Base-by-base conservation (phyloP, 2,113 vertebrate genomes). In the Vanacampus margaritifer region DNA sequence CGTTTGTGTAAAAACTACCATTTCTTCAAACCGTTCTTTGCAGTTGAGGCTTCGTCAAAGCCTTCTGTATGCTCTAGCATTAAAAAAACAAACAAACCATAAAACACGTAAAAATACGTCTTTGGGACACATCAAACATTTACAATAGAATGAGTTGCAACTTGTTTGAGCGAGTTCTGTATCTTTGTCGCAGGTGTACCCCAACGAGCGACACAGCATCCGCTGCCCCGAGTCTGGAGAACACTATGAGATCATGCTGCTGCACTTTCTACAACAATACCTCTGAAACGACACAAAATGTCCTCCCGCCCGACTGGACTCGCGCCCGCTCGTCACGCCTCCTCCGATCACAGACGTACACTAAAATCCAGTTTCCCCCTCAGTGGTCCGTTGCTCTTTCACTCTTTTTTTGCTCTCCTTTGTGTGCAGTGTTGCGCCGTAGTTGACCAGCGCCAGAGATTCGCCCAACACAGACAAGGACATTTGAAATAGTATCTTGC, bases 211-310 rank as follows among this genome's bases (percentile, higher is more conserved):
- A 86, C 96, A 99, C 92, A 99, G 97, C 84, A 99, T 99, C 80
- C 96, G 97, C 90, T 99, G 96, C 91, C 96, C 96, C 0, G 97
- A 99, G 90, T 99, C 96, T 1, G 97, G 96, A 65, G 97, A 99
- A 92, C 97, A 99, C 93, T 99, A 98, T 21, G 97, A 99, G 91
- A 97, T 98, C 86, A 98, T 96, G 76, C 93, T 99, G 92, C 94
- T 99, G 90, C 95, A 98, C 94, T 99, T 98, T 91, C 92, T 99
- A 88, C 97, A 99, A 89, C 95, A 98, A 86, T 91, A 98, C 93
- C 96, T 99, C 93, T 99, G 92, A 98, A 76, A 70, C 53, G 37
- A 80, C 67, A 72, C 67, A 36, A 32, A 32, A 39, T 37, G 35
- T 61, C 36, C 13, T 26, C 41, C 78, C 17, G 10, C 72, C 67